Conservation (phyloP, 2,113 vertebrate genomes). For the Periophthalmus modestus region DNA sequence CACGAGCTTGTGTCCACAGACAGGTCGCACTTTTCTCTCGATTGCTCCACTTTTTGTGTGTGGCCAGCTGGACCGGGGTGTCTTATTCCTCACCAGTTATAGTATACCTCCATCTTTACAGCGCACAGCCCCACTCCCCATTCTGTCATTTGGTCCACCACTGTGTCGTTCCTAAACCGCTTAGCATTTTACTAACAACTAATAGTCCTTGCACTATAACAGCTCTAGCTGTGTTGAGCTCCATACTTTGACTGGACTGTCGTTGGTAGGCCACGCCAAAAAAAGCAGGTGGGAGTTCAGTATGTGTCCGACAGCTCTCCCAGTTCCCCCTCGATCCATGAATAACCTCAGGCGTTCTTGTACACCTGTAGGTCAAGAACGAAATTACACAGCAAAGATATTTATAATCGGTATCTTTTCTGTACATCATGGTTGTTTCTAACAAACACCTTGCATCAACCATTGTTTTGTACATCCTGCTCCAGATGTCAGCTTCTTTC, state of each 20-base stretch:
- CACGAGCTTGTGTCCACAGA: constrained; percentile 87
- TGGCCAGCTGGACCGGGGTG: constrained; percentile 77
- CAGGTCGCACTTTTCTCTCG: constrained; percentile 96
- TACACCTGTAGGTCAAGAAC: constrained; percentile 74
- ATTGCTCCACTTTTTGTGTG: constrained; percentile 97
- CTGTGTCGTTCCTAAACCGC: too few relatives aligned
- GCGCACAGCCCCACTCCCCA: constrained; percentile 86
- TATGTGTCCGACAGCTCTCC: constrained; percentile 92
- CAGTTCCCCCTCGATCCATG: constrained; percentile 98
- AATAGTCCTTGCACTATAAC: background rate
- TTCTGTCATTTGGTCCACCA: constrained; percentile 93
- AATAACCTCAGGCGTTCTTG: constrained; percentile 89
- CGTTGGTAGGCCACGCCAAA: constrained; percentile 95
- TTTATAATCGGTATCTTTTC: background rate
- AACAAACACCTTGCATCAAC: constrained; percentile 89
- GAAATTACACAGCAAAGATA: background rate
- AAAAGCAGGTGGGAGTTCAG: constrained; percentile 93
- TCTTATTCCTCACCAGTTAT: constrained; percentile 91
- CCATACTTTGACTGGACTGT: constrained; percentile 93
- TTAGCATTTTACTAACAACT: too few relatives aligned
- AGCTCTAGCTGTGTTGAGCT: background rate
- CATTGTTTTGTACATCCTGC: too few relatives aligned
- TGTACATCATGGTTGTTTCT: too few relatives aligned
- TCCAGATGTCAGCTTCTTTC: constrained; percentile 86
- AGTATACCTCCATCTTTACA: constrained; percentile 92